phyloP scores from a whole-genome alignment of 2,888 invertebrate species.

The Dicyrtoma fusca region DNA sequence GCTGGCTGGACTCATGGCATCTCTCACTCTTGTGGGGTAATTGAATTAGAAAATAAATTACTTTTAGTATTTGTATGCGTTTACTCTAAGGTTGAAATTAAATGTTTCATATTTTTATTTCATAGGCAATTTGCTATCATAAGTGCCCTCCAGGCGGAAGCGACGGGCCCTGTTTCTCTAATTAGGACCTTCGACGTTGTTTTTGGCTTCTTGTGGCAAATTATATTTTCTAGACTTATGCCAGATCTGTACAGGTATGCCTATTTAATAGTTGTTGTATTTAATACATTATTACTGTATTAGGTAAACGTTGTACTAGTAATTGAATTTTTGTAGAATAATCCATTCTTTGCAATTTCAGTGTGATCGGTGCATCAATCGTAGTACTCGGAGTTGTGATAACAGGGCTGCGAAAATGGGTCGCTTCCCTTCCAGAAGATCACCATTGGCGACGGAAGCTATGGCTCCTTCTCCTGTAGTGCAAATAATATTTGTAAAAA shows the following conservation, averaged over 20 bases:
- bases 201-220: slow-evolving; percentile 48
- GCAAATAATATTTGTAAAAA: too few relatives aligned
- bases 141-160: slow-evolving; percentile 50
- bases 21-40: slow-evolving; percentile 46
- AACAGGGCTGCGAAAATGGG: slow-evolving; percentile 46
- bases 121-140: slow-evolving; percentile 45
- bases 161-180: slow-evolving; percentile 50
- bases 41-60: background rate
- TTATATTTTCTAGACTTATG: slow-evolving; percentile 38
- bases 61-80: background rate
- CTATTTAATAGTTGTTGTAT: too few relatives aligned
- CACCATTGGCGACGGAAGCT: slow-evolving; percentile 29
- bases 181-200: slow-evolving; percentile 46
- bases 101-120: background rate
- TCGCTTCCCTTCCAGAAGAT: slow-evolving; percentile 40
- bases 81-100: background rate
- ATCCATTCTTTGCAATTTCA: too few relatives aligned
- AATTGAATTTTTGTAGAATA: too few relatives aligned
- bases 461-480: slow-evolving; percentile 19
- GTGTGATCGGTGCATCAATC: slow-evolving; percentile 49
- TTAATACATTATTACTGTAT: background rate
- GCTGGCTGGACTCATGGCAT: slow-evolving; percentile 39
- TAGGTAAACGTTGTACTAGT: too few relatives aligned
- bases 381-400: slow-evolving; percentile 45
- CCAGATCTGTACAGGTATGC: slow-evolving; percentile 48